Conservation (phyloP, 1,140 invertebrate species). For the Triops longicaudatus region DNA sequence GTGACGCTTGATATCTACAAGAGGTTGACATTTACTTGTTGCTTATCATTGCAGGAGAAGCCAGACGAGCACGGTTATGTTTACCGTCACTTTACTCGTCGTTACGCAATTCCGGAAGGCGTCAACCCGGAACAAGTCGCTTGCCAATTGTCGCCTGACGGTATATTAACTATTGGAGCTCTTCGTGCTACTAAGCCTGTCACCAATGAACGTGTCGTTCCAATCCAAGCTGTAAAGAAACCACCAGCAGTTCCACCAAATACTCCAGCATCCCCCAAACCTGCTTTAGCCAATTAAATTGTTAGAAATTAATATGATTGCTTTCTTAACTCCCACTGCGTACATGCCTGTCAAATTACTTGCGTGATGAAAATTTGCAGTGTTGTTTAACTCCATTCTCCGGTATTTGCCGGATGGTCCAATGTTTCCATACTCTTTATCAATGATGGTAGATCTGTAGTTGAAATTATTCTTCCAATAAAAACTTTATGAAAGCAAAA, state of each 20-base stretch:
- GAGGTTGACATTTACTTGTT: neutral
- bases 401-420: too few relatives aligned
- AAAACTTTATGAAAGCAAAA: too few relatives aligned
- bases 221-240: neutral
- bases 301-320: too few relatives aligned
- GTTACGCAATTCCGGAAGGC: constrained; percentile 52
- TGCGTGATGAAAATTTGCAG: too few relatives aligned
- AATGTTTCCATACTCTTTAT: too few relatives aligned
- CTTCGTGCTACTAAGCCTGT: constrained; percentile 36
- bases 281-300: too few relatives aligned
- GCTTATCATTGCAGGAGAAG: neutral
- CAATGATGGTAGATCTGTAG: too few relatives aligned
- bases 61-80: constrained; percentile 52
- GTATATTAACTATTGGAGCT: constrained; percentile 59
- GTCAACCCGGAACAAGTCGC: constrained; percentile 52
- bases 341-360: too few relatives aligned
- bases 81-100: constrained; percentile 63
- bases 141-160: constrained; percentile 63
- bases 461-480: too few relatives aligned
- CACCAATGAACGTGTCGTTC: constrained; percentile 20
- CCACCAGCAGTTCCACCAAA: neutral
- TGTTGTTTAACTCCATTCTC: too few relatives aligned
- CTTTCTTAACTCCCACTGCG: too few relatives aligned
- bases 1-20: constrained; percentile 32
- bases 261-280: too few relatives aligned